Base-by-base conservation (phyloP, 2,113 vertebrate genomes). In the Oreochromis spilurus region DNA sequence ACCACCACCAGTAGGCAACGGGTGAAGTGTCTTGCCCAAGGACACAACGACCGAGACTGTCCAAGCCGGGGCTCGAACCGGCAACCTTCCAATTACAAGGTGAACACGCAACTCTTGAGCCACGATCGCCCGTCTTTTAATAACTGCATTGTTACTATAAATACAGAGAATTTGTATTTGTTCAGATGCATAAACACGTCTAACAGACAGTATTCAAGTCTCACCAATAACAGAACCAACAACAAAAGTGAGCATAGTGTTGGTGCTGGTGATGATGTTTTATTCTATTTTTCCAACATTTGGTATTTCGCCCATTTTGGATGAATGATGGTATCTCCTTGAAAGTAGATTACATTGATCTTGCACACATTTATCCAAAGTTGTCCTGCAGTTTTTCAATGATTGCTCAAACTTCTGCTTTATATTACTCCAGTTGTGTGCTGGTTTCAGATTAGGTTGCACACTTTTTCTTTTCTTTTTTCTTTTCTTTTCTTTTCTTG, bases 251-350 rank as follows among this genome's bases (percentile, higher is more conserved):
- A 62, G 29, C 7, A 13, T 16, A 10, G 7, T 6, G 13, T 26
- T 60, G 8, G 0, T 62, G 58, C 1, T 34, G 40, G 13, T 72
- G 3, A 11, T 24, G 65, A 26, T 45, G 29, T 45, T 72, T 45
- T 16, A 72, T 45, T 72, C 21, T 72, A 10, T 45, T 72, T 72
- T 26, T 24, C 9, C 40, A 72, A 26, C 43, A 45, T 45, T 72
- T 72, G 21, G 21, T 45, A 26, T 72, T 26, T 14, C 40, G 9
- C 67, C 4, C 38, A 11, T 11, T 72, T 1, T 72, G 40, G 40
- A 45, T 0, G 38, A 72, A 43, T 26, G n/a, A 17, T 10, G 14
- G 5, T 4, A 16, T 26, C n/a, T 45, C 5, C 12, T 3, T 24
- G 1, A 24, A 9, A 72, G 1, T 26, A 26, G 13, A 26, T 43